Conservation (phyloP, 2,113 vertebrate species). For the Agelaius tricolor region DNA sequence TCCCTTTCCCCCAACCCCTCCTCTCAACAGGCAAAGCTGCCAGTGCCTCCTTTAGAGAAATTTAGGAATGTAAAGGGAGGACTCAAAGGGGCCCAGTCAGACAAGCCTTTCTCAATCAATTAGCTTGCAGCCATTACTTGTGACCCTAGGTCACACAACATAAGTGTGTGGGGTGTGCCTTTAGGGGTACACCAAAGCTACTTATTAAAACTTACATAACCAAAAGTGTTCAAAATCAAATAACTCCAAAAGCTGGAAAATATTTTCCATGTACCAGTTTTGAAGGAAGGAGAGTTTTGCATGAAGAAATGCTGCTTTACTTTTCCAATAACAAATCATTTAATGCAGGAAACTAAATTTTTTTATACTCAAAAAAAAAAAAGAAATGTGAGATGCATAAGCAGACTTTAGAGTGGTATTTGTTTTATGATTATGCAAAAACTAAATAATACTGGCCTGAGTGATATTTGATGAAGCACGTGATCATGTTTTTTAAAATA, state of each 20-base stretch:
- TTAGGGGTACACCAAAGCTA: constrained; percentile 72
- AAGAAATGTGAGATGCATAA: background rate
- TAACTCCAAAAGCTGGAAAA: constrained; percentile 19
- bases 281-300: background rate
- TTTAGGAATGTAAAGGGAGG: constrained; percentile 93
- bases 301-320: background rate
- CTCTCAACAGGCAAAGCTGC: constrained; percentile 79
- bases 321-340: background rate
- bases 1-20: constrained; percentile 77
- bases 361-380: background rate
- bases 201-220: constrained; percentile 76
- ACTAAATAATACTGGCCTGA: background rate
- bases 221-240: constrained; percentile 55
- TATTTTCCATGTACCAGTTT: background rate
- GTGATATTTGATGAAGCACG: background rate
- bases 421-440: constrained; percentile 11
- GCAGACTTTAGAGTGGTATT: background rate
- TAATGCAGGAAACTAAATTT: background rate
- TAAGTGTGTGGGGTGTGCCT: constrained; percentile 86
- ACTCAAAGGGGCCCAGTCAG: constrained; percentile 91
- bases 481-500: background rate
- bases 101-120: constrained; percentile 93
- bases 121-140: constrained; percentile 90
- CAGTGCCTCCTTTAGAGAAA: constrained; percentile 83
- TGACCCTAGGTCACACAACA: constrained; percentile 88